Base-by-base conservation (phyloP, 2,113 vertebrate species). In the Halcyon malimbica region DNA sequence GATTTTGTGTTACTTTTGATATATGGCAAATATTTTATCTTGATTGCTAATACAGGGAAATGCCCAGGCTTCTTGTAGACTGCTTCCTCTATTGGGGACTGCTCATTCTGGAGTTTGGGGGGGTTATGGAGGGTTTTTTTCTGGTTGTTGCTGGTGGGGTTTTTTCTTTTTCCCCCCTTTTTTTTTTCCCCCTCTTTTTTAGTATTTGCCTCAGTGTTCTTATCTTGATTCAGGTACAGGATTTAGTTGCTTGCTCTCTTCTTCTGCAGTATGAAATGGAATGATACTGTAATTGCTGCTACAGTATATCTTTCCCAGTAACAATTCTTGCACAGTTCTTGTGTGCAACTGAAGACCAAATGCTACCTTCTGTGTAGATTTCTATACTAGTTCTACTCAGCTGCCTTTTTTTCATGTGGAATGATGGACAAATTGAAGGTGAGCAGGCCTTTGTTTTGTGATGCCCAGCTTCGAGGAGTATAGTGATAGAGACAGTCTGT, bases 381-480 rank as follows among this genome's bases (percentile, higher is more conserved):
- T 92, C 67, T 65, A 85, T 46, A 8, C 5, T 31, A 23, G 6
- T 29, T 67, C 33, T 54, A 1, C 11, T 4, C 16, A n/a, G 26
- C 31, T 39, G 7, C 17, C 10, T n/a, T 6, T 26, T 59, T 82
- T 67, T 57, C 16, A 5, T 53, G 24, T 63, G 54, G 64, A 57
- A 70, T 77, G 67, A 53, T 94, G 91, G 85, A 25, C 39, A 92
- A 69, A 86, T 68, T 57, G 94, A 68, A 96, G 87, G 42, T 39
- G 23, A 92, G 42, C 23, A 65, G 54, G 48, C 35, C n/a, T 41
- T 59, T 90, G 70, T 62, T 54, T 96, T 93, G 73, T 16, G 19
- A 60, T 42, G 25, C 19, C 23, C 8, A 20, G 13, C 18, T 50
- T 53, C 31, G 65, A 51, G 83, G 33, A 73, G 19, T 39, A 16